Evolutionary conservation across 2,888 invertebrate genomes (phyloP), one percentile per base, ranked within the genome.

Genomic region (Zele albiditarsus): DNA sequence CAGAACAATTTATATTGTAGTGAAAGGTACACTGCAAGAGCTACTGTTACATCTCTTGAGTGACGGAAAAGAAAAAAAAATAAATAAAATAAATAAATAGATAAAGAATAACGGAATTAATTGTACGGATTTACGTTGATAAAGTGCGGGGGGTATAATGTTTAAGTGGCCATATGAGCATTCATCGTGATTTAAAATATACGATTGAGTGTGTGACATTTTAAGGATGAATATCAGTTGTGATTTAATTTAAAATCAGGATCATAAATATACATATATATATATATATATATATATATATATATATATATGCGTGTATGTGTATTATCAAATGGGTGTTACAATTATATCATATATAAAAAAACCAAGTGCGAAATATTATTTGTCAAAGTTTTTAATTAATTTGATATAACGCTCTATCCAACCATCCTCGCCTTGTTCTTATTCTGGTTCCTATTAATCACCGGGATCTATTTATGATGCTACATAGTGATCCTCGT

Each of bases 361-460:
- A 38, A 38, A 38, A 31, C 38, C 20, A 42, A 49, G 67, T 49
- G 67, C 42, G 67, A 25, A 49, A 25, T 20, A 53, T 53, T 20
- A 20, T 49, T 67, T 67, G 28, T 67, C 20, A 25, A 49, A 10
- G 20, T 60, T 31, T 16, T 63, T 20, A n/a, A 31, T 63, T 63
- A 14, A 28, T 63, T 63, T 63, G 63, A 33, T 60, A 60, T 27
- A 60, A 60, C 25, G 25, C 63, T 63, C n/a, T 31, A 38, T 38
- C 38, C n/a, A 27, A 60, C 60, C 65, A 67, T 28, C 49, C 27
- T 49, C 49, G 67, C 67, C 67, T 67, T 57, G 68, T 31, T 69
- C 53, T 63, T 33, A 25, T 67, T 67, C 68, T 69, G 68, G 68
- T 69, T 69, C 68, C 68, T 69, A 69, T 49, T 69, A 53, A 53